A percentile compares a stretch with the other conserved stretches of the same genome.
Conservation (phyloP, 2,888 invertebrate genomes). For the Lasioglossum oenotherae region DNA sequence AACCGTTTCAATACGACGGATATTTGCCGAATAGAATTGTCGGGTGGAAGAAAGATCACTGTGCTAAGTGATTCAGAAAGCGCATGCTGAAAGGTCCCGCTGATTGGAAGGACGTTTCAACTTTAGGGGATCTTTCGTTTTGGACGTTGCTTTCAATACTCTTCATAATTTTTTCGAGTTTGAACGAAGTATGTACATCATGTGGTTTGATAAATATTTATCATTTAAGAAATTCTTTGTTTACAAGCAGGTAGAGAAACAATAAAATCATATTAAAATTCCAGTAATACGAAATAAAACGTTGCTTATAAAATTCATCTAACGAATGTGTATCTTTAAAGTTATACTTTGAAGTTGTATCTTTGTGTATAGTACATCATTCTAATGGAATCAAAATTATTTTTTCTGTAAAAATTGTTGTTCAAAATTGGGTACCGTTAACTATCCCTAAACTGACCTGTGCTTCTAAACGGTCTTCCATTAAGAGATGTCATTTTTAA, state of each 20-base stretch:
- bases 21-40: constrained; percentile 3
- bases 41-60: not conserved
- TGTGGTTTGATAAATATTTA: too few relatives aligned
- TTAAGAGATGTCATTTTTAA: too few relatives aligned
- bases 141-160: not conserved
- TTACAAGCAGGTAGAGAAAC: not conserved
- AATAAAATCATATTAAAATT: not conserved
- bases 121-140: not conserved
- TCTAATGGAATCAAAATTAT: too few relatives aligned
- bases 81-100: not conserved
- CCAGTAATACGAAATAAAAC: not conserved
- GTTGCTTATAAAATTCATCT: not conserved
- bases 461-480: too few relatives aligned
- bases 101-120: not conserved
- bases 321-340: not conserved
- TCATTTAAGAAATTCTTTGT: too few relatives aligned
- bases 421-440: too few relatives aligned
- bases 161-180: not conserved
- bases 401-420: too few relatives aligned
- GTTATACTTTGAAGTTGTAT: too few relatives aligned
- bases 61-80: not conserved
- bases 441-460: too few relatives aligned
- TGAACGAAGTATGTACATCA: not conserved
- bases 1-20: not conserved
- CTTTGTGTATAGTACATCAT: too few relatives aligned